Evolutionary conservation across 2,888 invertebrate species (phyloP).

Genomic region (Apomyelois bistriatella): DNA sequence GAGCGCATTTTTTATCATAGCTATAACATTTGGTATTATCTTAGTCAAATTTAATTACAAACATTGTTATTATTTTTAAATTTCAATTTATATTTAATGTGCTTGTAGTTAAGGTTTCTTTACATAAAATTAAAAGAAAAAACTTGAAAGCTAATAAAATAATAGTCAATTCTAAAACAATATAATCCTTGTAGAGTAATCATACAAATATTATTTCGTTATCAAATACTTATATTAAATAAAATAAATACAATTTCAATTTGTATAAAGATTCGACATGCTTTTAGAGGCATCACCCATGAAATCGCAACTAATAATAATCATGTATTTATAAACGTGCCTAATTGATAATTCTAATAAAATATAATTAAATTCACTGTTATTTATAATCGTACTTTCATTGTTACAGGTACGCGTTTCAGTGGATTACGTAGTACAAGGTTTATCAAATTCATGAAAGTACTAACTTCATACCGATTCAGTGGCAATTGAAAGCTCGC

Average conservation of each 20-base stretch:
- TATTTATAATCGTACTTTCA: slow-evolving; percentile 14
- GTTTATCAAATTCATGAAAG: background rate
- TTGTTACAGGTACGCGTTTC: slow-evolving; percentile 49
- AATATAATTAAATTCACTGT: slow-evolving; percentile 7
- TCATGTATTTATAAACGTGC: slow-evolving; percentile 6
- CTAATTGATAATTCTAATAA: slow-evolving; percentile 7
- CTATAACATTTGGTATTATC: too few relatives aligned
- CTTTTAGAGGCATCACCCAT: background rate
- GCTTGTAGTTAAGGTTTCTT: too few relatives aligned
- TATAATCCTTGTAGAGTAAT: too few relatives aligned
- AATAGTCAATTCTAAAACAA: too few relatives aligned
- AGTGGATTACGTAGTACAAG: background rate
- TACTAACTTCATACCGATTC: slow-evolving; percentile 23
- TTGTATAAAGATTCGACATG: slow-evolving; percentile 8
- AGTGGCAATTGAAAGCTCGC: slow-evolving; percentile 33
- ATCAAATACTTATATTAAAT: slow-evolving; percentile 10
- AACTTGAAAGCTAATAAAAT: too few relatives aligned
- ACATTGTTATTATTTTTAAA: too few relatives aligned
- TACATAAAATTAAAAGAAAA: too few relatives aligned
- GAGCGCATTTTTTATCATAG: too few relatives aligned
- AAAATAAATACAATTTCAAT: slow-evolving; percentile 6
- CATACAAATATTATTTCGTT: slow-evolving; percentile 3
- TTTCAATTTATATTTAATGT: too few relatives aligned
- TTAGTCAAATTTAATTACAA: too few relatives aligned
- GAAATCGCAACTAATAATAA: slow-evolving; percentile 7